Base-by-base conservation (phyloP, 2,113 vertebrate species). In the Salvelinus sp. region DNA sequence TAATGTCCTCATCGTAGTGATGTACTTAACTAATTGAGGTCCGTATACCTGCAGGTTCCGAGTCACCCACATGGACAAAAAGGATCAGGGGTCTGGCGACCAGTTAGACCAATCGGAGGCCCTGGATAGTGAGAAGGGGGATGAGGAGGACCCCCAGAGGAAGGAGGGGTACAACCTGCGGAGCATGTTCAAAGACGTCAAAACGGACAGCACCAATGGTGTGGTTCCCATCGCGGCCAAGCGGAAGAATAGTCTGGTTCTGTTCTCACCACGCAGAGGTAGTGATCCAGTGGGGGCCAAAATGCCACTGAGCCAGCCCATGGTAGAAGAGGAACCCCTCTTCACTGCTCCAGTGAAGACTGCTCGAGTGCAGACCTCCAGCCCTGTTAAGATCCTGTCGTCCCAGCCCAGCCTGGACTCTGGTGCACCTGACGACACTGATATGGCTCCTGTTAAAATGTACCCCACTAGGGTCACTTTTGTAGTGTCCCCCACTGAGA, bases 51-150 rank as follows among this genome's bases (percentile, higher is more conserved):
- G 73, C 79, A 98, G 97, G 87, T 98, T 98, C 80, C 92, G 94
- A 23, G 97, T 98, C 76, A 98, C 93, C 0, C 96, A 97, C 82
- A 95, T 93, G 1, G 96, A 95, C 75, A 98, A 96, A 88, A 92
- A 0, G 96, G 94, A 38, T 86, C 69, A 76, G 69, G 72, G 79
- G 66, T 87, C 87, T 10, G 79, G 84, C 0, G 89, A 91, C 69
- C 83, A 84, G 3, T 71, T 92, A 20, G 85, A 91, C 50, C 83
- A 88, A 79, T 88, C 86, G 0, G 71, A 84, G 0, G 79, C 87
- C 22, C 93, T 84, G 7, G 88, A 94, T 25, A 89, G 85, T 1
- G 85, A 85, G 3, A 67, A 44, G 22, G 79, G 73, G 5, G 30
- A 54, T 54, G 50, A 75, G 18, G 62, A 57, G 10, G 30, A 64